These are phyloP conservation scores for Psittacara wagleri DNA, from an alignment of 2,113 vertebrate genomes.

Conservation along the genomic window DNA sequence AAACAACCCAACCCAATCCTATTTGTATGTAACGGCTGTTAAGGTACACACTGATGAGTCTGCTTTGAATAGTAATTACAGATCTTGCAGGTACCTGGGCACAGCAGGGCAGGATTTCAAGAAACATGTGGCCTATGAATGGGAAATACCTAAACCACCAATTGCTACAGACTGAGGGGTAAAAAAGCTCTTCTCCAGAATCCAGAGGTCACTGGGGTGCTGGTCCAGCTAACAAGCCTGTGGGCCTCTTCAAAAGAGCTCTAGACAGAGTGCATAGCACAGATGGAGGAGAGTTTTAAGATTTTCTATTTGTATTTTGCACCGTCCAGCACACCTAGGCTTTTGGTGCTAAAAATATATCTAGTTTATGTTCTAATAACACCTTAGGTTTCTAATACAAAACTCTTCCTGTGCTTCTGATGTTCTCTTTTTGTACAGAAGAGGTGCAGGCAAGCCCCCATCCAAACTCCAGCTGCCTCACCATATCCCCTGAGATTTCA, in stretches of 20 bases:
- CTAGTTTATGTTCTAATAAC: neutral
- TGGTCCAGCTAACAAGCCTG: neutral
- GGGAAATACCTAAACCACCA: neutral
- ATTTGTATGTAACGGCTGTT: neutral
- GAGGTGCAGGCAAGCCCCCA: neutral
- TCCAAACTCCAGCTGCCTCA: neutral
- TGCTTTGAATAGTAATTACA: neutral
- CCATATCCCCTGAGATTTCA: accelerated
- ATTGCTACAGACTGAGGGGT: neutral
- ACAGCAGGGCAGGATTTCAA: neutral
- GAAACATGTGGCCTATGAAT: neutral
- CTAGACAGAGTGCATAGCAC: neutral
- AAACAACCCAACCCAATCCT: neutral
- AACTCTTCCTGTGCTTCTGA: neutral
- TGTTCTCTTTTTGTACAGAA: neutral
- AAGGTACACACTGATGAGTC: neutral
- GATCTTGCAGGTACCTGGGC: neutral
- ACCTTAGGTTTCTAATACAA: neutral
- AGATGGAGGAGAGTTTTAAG: neutral
- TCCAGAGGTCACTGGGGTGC: neutral
- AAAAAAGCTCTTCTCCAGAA: neutral
- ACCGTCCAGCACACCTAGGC: neutral
- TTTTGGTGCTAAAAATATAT: neutral
- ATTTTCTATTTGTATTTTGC: neutral
- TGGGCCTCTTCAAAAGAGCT: neutral